Base-by-base conservation (phyloP, 2,797 vertebrate species). In the Diceros bicornis region DNA sequence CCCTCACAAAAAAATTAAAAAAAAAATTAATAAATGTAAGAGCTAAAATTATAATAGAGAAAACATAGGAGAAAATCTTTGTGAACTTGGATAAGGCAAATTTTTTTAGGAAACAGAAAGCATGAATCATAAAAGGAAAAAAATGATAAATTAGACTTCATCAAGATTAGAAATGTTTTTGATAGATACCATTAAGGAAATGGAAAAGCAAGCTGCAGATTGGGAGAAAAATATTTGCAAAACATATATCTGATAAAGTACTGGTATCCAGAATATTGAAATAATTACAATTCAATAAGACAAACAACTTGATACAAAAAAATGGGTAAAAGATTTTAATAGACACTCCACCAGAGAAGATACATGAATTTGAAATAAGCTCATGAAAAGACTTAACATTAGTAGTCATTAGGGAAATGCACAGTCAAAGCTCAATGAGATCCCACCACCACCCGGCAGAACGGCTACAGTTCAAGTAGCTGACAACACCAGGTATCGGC, bases 191-290 rank as follows among this genome's bases (percentile, higher is more conserved):
- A 87, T 32, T 52, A 81, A 72, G 16, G n/a, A 74, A 72, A 74
- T 64, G 57, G 62, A 82, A 78, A 81, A 23, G 37, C 47, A 81
- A 32, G 37, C 59, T 85, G 44, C 4, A 74, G 13, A 66, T 44
- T 85, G n/a, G 29, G 34, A 78, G 29, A 94, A 88, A 88, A 79
- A 62, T 62, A 81, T 89, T 78, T 64, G 44, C 34, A 72, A 82
- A 89, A 34, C 32, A n/a, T 55, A 20, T 57, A 32, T 66, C 62
- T 16, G 29, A 25, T 66, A 66, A 66, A 66, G 32, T 66, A 18
- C 32, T 86, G 69, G 41, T 27, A 94, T 74, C 2, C 25, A 62
- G 27, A 72, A 89, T 72, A 59, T 1, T 82, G 27, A 81, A 68
- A 55, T 52, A 59, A 78, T 74, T 66, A 61, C 23, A 68, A 66